A percentile compares a stretch with the other conserved stretches of the same genome.
phyloP scores from a whole-genome alignment of 2,797 vertebrate species.

The Anguilla marmorata region DNA sequence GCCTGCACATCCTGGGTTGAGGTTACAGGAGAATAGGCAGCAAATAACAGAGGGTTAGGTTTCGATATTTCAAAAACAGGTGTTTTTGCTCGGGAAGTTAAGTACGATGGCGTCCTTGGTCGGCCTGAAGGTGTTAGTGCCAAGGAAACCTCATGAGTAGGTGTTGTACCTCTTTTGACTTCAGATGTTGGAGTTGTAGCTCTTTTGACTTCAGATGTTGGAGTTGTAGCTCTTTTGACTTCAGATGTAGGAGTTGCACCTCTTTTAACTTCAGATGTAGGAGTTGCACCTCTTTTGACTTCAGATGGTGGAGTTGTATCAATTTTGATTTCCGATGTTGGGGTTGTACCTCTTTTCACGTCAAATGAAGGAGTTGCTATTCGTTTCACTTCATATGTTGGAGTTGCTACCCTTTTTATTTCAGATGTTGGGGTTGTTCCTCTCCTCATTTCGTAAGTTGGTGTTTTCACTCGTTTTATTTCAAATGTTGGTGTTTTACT shows the following conservation, averaged over 20 bases:
- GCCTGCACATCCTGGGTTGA: constrained; percentile 47
- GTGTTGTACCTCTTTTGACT: constrained; percentile 28
- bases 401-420: constrained; percentile 33
- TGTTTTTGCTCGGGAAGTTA: constrained; percentile 52
- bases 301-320: constrained; percentile 47
- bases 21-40: constrained; percentile 53
- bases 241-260: constrained; percentile 41
- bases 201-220: constrained; percentile 49
- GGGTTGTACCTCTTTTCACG: constrained; percentile 52
- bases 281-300: constrained; percentile 22
- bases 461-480: constrained; percentile 38
- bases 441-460: constrained; percentile 48
- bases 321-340: constrained; percentile 50
- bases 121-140: constrained; percentile 50
- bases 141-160: constrained; percentile 42
- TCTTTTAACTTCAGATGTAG: constrained; percentile 43
- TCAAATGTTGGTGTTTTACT: constrained; percentile 49
- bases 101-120: constrained; percentile 57
- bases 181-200: constrained; percentile 42
- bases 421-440: constrained; percentile 48
- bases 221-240: constrained; percentile 47
- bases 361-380: constrained; percentile 30
- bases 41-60: constrained; percentile 62
- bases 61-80: constrained; percentile 66
- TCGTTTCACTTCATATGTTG: constrained; percentile 30